A percentile compares a stretch with the other conserved stretches of the same genome.
Evolutionary conservation across 2,888 invertebrate species (phyloP).

Genomic region (Dastarcus helophoroides): DNA sequence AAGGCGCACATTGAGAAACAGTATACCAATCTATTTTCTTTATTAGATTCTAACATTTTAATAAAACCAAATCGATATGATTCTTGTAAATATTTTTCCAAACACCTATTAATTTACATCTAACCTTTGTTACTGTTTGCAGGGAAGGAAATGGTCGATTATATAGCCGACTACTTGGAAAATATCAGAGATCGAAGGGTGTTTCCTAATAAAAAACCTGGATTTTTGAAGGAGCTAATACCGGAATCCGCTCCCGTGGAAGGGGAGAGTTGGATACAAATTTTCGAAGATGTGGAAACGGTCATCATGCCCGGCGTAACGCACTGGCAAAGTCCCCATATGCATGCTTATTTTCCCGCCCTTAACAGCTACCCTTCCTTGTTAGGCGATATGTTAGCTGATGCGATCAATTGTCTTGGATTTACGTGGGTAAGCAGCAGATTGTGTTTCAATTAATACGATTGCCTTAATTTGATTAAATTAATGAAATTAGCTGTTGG

Average conservation of each 20-base stretch:
- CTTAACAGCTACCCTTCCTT: slow-evolving; percentile 88
- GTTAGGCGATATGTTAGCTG: slow-evolving; percentile 91
- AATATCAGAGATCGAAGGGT: slow-evolving; percentile 82
- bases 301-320: slow-evolving; percentile 97
- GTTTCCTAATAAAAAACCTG: slow-evolving; percentile 88
- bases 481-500: no score
- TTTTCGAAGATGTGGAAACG: slow-evolving; percentile 83
- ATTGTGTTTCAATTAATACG: no score
- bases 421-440: slow-evolving; percentile 82
- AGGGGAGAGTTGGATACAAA: slow-evolving; percentile 84
- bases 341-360: slow-evolving; percentile 98
- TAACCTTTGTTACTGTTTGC: slow-evolving; percentile 4
- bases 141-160: slow-evolving; percentile 97
- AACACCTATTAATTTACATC: no score
- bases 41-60: no score
- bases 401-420: slow-evolving; percentile 86
- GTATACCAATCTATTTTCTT: no score
- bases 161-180: slow-evolving; percentile 92
- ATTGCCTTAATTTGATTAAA: no score
- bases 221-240: slow-evolving; percentile 78
- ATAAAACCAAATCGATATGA: no score
- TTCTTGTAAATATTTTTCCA: no score
- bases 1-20: no score
- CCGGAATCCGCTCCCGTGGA: slow-evolving; percentile 77
- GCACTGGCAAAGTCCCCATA: slow-evolving; percentile 94